These are phyloP conservation scores for Oceanodroma tethys DNA, from an alignment of 2,113 vertebrate species.

Conservation along the genomic window DNA sequence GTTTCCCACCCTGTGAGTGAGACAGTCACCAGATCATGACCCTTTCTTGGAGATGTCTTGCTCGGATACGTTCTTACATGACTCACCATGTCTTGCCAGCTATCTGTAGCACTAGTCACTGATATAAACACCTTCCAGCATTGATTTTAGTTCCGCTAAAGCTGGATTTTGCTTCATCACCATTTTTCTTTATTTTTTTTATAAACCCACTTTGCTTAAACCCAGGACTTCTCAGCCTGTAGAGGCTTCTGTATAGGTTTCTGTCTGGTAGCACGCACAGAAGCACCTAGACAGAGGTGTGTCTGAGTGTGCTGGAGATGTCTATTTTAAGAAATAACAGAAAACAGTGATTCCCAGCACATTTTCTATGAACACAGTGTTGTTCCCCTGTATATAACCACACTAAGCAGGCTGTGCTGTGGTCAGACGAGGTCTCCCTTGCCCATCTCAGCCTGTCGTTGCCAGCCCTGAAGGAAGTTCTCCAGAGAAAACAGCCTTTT, in stretches of 20 bases:
- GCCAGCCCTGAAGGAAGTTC: neutral
- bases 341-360: neutral
- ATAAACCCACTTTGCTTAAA: neutral
- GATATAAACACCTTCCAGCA: neutral
- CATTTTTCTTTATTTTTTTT: neutral
- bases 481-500: conserved; percentile 42
- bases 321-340: neutral
- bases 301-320: neutral
- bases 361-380: neutral
- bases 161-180: neutral
- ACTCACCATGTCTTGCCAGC: neutral
- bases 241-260: neutral
- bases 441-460: neutral
- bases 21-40: neutral
- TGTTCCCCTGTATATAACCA: neutral
- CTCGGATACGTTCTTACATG: neutral
- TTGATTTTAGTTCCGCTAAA: neutral
- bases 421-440: neutral
- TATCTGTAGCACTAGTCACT: neutral
- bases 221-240: neutral
- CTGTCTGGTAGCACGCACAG: neutral
- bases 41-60: neutral
- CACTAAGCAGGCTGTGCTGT: neutral
- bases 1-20: neutral
- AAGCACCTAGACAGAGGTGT: neutral